Base-by-base conservation (phyloP, 2,888 invertebrate genomes). In the Ellobium chinense region DNA sequence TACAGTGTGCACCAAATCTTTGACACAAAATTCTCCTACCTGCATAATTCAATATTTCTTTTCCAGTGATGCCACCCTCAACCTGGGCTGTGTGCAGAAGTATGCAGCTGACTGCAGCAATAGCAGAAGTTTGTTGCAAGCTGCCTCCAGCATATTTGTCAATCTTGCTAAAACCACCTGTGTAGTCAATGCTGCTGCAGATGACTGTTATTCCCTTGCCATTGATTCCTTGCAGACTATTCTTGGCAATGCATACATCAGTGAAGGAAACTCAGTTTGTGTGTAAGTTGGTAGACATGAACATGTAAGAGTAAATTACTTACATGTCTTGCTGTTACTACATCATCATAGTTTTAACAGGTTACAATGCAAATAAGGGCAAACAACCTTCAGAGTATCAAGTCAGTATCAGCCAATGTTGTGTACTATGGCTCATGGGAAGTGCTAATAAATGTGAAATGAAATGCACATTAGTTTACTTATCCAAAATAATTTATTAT, bases 201-300 rank as follows among this genome's bases (percentile, higher is more conserved):
- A 46, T 24, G 66, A 70, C 12, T 83, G 83, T 37, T 60, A 58
- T 24, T 83, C 83, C 14, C 68, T 81, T 27, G 79, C 83, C 14
- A 69, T 83, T 39, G 21, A 62, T 2, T 80, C 82, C 69, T 70
- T 82, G 62, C 68, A 77, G 24, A 66, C 83, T 31, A 66, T 79
- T 36, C 65, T 85, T 0, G 31, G 66, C 1, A 79, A 69, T 58
- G 63, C 82, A 4, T 83, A 46, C 68, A 63, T 54, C 58, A 73
- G 54, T 54, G 34, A 70, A 34, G 78, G 78, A 36, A 69, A 65
- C 29, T 36, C 78, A 21, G 27, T 65, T 4, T 78, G 72, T 31
- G 21, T 65, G 78, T 78, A 78, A 72, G 69, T 78, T 65, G 2
- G n/a, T n/a, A n/a, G n/a, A n/a, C n/a, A n/a, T n/a, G n/a, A n/a